Percentiles rank a stretch among this genome's conserved stretches.
These are phyloP conservation scores for Platycercus adscitus DNA, from an alignment of 2,113 vertebrate species.

Conservation along the genomic window DNA sequence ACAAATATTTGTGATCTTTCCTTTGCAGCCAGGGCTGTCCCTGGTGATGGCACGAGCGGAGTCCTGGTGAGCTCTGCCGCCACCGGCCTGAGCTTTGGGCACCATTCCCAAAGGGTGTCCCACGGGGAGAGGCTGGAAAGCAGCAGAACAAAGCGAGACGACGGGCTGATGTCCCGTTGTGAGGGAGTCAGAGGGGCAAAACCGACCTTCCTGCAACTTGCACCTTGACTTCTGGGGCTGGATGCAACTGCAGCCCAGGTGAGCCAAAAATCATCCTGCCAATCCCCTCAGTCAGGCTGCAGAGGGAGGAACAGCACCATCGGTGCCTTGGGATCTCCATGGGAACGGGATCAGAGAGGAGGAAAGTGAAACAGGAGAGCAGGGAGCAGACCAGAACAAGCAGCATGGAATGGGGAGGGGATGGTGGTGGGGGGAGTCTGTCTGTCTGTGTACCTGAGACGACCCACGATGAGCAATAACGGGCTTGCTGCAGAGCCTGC, in stretches of 20 bases:
- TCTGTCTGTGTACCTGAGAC: accelerated
- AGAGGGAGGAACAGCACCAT: neutral
- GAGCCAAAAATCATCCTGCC: neutral
- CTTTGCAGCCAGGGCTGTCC: neutral
- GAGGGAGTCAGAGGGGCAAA: neutral
- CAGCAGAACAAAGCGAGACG: neutral
- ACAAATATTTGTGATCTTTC: neutral
- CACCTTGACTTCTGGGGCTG: neutral
- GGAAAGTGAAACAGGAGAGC: neutral
- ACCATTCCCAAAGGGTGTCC: neutral
- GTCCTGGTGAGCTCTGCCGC: accelerated
- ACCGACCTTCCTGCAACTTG: neutral
- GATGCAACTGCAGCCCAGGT: neutral
- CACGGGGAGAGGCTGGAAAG: neutral
- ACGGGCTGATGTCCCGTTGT: neutral
- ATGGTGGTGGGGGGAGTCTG: accelerated
- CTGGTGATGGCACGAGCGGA: neutral
- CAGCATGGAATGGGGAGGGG: neutral
- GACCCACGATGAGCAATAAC: accelerated
- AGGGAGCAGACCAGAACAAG: neutral
- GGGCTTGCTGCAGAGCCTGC: neutral
- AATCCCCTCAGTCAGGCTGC: neutral
- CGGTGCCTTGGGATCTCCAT: neutral
- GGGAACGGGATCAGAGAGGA: neutral
- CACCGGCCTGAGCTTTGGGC: neutral